Evolutionary conservation across 64 coral and sea anemone genomes (phyloP), one percentile per base, ranked within the genome.

Genomic region (Stichodactyla helianthus): DNA sequence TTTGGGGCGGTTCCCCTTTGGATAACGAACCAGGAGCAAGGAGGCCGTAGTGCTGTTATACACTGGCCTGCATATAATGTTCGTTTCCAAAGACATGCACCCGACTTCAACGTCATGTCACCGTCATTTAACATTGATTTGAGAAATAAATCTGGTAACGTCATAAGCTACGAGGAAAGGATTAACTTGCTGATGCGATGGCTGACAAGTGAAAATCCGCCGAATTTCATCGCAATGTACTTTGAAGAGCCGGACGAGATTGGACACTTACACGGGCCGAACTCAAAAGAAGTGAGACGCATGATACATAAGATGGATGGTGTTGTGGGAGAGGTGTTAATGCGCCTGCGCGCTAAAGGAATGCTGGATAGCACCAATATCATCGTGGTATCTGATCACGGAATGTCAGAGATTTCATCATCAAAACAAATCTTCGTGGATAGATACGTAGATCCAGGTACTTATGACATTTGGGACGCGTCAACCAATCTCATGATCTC

Each of bases 11-110:
- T 92, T 14, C 95, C 95, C n/a, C 50, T 98, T 18, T 98, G 95
- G 95, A 85, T 92, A 35, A 98, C 92, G 8, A 98, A 98, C 64
- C 89, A 98, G 35, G 53, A 88, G 6, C 89, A 94, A 61, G 84
- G 90, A 6, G 92, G 92, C 13, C 89, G 77, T 83, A 98, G 95
- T 88, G 95, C 86, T n/a, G 84, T 94, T 1, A 54, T 91, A 5
- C 91, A 89, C 27, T 98, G 95, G 95, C 95, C 93, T 8, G 93
- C 89, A 2, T 94, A 94, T 62, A 94, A 92, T 79, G 89, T 98
- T 20, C 82, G 84, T 59, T 91, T 92, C 52, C 68, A 83, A 77
- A 87, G 90, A 0, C 53, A 82, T 70, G 89, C 92, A 65, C 90
- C 94, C 2, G 71, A 79, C 51, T 78, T 83, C 59, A 82, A 84